Evolutionary conservation across 2,888 invertebrate species (phyloP).

Genomic region (Cacoxenus indagator): DNA sequence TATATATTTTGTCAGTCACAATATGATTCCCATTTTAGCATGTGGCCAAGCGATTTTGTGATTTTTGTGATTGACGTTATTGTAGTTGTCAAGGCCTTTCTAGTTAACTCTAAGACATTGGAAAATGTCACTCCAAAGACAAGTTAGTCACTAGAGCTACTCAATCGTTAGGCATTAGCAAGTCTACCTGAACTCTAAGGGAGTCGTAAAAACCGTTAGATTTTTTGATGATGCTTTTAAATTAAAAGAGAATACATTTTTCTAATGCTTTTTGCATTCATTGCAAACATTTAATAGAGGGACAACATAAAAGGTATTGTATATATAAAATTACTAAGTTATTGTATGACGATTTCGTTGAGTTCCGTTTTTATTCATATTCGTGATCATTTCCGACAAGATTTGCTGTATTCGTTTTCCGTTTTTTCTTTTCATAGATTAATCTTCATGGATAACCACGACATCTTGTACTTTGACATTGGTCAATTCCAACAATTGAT

Average conservation of each 20-base stretch:
- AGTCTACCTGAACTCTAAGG: no score
- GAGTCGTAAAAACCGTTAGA: no score
- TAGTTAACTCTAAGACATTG: no score
- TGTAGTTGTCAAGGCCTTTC: no score
- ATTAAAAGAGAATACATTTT: background rate
- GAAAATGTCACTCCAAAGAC: no score
- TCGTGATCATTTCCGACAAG: background rate
- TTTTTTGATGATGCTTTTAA: no score
- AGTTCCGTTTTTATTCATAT: background rate
- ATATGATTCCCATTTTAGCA: no score
- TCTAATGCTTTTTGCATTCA: conserved; percentile 47
- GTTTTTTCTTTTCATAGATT: conserved; percentile 2
- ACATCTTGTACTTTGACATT: conserved; percentile 57
- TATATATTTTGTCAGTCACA: no score
- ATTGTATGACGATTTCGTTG: background rate
- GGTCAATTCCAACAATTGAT: conserved; percentile 43
- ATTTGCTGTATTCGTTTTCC: background rate
- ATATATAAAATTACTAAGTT: background rate
- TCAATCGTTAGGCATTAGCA: no score
- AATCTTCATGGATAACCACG: conserved; percentile 55
- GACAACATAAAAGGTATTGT: conserved; percentile 11
- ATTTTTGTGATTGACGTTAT: no score
- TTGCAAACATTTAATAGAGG: conserved; percentile 43
- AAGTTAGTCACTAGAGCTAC: no score
- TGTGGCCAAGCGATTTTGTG: no score